These are phyloP conservation scores for Pangasius mekongensis DNA, from an alignment of 2,797 vertebrate genomes.

Conservation along the genomic window DNA sequence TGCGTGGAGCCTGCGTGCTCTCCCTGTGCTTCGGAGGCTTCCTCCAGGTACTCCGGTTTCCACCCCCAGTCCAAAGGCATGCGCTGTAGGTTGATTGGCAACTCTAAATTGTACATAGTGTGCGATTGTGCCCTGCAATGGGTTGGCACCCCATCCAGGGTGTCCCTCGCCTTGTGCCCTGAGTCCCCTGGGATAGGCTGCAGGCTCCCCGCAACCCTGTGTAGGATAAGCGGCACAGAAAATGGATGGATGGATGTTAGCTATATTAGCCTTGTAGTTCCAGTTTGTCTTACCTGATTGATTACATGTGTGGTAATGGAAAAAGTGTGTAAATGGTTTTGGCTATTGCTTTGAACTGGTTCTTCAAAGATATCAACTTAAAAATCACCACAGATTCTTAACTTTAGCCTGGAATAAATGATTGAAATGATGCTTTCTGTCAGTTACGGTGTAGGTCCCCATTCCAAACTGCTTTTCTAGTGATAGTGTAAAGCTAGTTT, in stretches of 20 bases:
- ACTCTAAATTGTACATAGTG: too few species aligned
- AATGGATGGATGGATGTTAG: background rate
- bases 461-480: background rate
- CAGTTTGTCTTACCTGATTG: background rate
- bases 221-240: too few species aligned
- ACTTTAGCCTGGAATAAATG: background rate
- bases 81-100: too few species aligned
- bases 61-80: too few species aligned
- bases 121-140: too few species aligned
- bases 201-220: too few species aligned
- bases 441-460: background rate
- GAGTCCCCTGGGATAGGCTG: too few species aligned
- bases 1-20: too few species aligned
- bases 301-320: background rate
- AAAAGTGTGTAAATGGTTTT: background rate
- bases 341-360: background rate
- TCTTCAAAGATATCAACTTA: background rate
- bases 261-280: background rate
- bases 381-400: background rate
- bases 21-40: too few species aligned
- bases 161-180: too few species aligned
- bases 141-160: too few species aligned
- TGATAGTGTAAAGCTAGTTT: background rate
- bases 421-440: background rate
- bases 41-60: too few species aligned